Evolutionary conservation across 2,797 vertebrate genomes (phyloP).

Genomic region (Xiphophorus birchmanni): DNA sequence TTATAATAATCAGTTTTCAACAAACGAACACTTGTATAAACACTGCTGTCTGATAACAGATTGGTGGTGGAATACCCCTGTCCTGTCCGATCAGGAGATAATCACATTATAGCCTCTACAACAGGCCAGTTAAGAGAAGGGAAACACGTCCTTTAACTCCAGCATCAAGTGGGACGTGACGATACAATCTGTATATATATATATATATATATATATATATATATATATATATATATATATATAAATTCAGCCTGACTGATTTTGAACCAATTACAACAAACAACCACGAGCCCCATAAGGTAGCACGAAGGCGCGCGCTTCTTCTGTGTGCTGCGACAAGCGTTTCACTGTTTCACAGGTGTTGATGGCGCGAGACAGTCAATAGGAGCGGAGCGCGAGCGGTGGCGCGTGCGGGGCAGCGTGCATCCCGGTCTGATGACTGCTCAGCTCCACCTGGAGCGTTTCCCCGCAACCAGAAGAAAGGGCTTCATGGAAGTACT

Average conservation of each 20-base stretch:
- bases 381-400: not conserved
- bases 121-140: not conserved
- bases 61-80: not conserved
- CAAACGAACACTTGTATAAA: not conserved
- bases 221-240: too few relatives aligned
- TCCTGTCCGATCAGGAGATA: not conserved
- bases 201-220: too few relatives aligned
- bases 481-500: not conserved
- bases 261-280: not conserved
- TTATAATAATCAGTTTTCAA: not conserved
- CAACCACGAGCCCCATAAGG: not conserved
- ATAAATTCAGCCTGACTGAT: not conserved
- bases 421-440: not conserved
- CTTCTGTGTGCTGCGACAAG: conserved; percentile 1
- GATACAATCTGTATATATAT: not conserved
- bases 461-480: not conserved
- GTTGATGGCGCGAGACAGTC: not conserved
- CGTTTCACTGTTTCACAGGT: not conserved
- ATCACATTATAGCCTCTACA: not conserved
- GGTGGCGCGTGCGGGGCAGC: not conserved
- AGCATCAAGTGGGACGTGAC: not conserved
- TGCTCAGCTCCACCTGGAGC: not conserved
- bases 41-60: not conserved
- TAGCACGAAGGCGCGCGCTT: not conserved
- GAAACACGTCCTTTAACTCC: not conserved